phyloP scores from a whole-genome alignment of 2,888 invertebrate species.

The Lagria hirta region DNA sequence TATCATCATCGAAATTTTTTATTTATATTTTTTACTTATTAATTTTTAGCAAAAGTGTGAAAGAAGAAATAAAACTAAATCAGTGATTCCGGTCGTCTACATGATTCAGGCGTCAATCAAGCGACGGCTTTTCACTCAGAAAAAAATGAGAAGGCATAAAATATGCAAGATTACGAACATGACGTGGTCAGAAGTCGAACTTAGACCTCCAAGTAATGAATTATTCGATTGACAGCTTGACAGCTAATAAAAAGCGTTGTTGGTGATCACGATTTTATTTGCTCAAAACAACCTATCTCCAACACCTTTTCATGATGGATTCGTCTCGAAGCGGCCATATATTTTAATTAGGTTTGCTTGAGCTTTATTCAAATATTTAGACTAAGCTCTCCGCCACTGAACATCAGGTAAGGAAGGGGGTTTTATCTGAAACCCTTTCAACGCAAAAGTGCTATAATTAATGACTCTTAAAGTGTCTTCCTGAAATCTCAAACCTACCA shows the following conservation, averaged over 20 bases:
- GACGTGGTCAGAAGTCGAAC: conserved; percentile 34
- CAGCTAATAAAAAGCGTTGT: conserved; percentile 48
- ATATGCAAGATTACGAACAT: conserved; percentile 26
- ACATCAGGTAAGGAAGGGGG: conserved; percentile 7
- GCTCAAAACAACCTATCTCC: conserved; percentile 37
- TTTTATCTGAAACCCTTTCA: conserved; percentile 40
- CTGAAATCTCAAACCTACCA: conserved; percentile 33
- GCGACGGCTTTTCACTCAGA: conserved; percentile 13
- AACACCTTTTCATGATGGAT: conserved; percentile 24
- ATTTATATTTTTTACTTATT: no score
- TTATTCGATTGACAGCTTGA: conserved; percentile 49
- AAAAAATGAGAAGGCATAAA: conserved; percentile 22
- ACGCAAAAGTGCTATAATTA: conserved; percentile 40
- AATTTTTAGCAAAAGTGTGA: no score
- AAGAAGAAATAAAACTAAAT: no score
- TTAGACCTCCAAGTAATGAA: conserved; percentile 44
- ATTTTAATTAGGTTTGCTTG: conserved; percentile 18
- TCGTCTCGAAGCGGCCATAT: conserved; percentile 16
- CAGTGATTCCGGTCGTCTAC: no score
- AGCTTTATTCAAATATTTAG: conserved; percentile 14
- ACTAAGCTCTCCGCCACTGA: conserved; percentile 13
- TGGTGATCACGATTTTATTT: conserved; percentile 48
- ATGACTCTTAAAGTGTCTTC: conserved; percentile 39
- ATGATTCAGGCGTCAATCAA: conserved; percentile 13
- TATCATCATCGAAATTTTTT: no score